Evolutionary conservation across 2,797 vertebrate species (phyloP), one percentile per base, ranked within the genome.

Genomic region (Leptoclinus maculatus): DNA sequence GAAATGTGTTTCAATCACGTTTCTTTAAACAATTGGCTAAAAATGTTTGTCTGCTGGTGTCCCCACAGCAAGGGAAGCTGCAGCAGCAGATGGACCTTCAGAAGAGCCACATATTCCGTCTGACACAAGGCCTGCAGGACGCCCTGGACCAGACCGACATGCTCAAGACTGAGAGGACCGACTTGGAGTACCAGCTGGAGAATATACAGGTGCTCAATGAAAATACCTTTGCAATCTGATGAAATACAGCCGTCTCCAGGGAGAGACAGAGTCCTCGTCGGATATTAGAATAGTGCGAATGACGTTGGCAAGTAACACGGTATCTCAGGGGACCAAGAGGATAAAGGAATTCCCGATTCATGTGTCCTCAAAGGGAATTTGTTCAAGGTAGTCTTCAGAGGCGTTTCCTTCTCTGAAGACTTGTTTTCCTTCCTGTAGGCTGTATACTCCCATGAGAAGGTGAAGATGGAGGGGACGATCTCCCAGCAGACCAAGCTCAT

Each of bases 81-180:
- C 98, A 99, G 94, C 98, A 99, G 91, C 98, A 99, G 93, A 98
- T 99, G 97, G 98, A 99, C 90, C 94, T 99, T 68, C 98, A 99
- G 83, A 99, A 99, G 92, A 99, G 95, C 60, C 98, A 99, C 91
- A 99, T 99, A 88, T 99, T 98, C 94, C 97, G 98, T 65, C 93
- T 99, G 82, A 99, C 98, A 34, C 98, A 99, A 91, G 98, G 98
- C 41, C 95, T 99, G 71, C 98, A 99, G 81, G 98, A 99, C 41
- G 98, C 98, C 62, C 94, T 99, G 60, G 98, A 99, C 91, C 94
- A 98, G 89, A 98, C 98, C 0, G 98, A 99, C 92, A 96, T 99
- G 90, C 96, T 99, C 57, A 99, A 99, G 94, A 99, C 97, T 0
- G 98, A 99, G 85, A 95, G 98, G 86, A 99, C 97, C 3, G 98